Percentiles rank a stretch among this genome's conserved stretches.
These are phyloP conservation scores for Drosophila formosana DNA, from an alignment of 2,888 invertebrate species.

Conservation along the genomic window DNA sequence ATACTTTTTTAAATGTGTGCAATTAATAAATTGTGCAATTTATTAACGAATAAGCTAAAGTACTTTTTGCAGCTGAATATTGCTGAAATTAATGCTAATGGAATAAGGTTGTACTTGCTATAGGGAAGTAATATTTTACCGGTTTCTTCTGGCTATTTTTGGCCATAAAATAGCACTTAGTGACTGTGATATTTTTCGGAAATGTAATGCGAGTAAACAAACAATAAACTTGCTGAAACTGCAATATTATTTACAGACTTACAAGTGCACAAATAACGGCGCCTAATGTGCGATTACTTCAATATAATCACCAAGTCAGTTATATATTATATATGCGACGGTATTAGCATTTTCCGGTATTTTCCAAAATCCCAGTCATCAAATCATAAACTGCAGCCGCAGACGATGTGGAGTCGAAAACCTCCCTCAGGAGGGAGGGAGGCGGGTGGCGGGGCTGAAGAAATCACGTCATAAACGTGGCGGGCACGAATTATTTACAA, in stretches of 20 bases:
- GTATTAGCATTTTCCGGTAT: conserved; percentile 26
- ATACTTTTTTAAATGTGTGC: neutral
- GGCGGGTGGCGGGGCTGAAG: conserved; percentile 45
- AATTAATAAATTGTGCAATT: conserved; percentile 2
- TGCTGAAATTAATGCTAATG: neutral
- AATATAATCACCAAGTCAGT: conserved; percentile 16
- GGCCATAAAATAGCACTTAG: neutral
- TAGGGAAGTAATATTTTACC: neutral
- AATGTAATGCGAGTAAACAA: neutral
- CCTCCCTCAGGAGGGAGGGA: neutral
- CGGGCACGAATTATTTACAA: conserved; percentile 80
- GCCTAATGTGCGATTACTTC: conserved; percentile 12
- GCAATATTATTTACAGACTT: conserved; percentile 14
- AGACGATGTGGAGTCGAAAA: neutral
- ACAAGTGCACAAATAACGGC: neutral
- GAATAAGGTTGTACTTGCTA: neutral
- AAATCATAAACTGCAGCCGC: conserved; percentile 29
- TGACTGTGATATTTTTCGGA: neutral
- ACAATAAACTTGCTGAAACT: neutral
- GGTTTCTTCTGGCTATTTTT: neutral
- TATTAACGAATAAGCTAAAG: neutral
- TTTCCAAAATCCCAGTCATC: conserved; percentile 25
- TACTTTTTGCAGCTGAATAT: too few species aligned
- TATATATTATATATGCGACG: neutral
- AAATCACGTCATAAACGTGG: conserved; percentile 81